Percentiles rank a stretch among this genome's conserved stretches.
Evolutionary conservation across 1,140 invertebrate species (phyloP).

Genomic region (Ericerus pela): DNA sequence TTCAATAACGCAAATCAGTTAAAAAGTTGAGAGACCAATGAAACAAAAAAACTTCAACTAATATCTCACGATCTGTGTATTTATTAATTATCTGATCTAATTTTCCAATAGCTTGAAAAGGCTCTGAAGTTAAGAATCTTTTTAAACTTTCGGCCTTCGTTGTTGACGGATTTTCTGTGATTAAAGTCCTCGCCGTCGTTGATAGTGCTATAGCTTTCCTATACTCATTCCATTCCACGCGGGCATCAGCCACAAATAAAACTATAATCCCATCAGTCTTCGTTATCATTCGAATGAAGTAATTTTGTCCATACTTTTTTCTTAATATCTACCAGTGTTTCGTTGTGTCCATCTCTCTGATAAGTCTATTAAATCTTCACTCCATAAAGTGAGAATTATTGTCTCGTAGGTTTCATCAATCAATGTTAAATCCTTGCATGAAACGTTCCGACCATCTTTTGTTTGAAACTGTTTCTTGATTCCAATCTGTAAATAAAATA

Average conservation of each 20-base stretch:
- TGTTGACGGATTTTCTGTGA: constrained; percentile 34
- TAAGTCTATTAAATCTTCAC: constrained; percentile 27
- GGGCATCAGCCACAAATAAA: constrained; percentile 32
- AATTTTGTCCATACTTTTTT: constrained; percentile 22
- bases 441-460: constrained; percentile 20
- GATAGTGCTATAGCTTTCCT: constrained; percentile 29
- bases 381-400: constrained; percentile 24
- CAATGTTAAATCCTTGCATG: constrained; percentile 20
- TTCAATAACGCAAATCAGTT: no score
- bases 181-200: constrained; percentile 27
- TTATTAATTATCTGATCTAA: constrained; percentile 22
- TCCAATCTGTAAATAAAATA: constrained; percentile 16
- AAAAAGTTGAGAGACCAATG: no score
- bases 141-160: constrained; percentile 27
- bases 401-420: constrained; percentile 26
- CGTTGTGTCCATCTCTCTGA: constrained; percentile 29
- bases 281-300: not conserved
- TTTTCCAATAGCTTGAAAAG: constrained; percentile 18
- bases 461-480: constrained; percentile 16
- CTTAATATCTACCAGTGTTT: constrained; percentile 28
- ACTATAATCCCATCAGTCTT: constrained; percentile 28
- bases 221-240: constrained; percentile 30
- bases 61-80: constrained; percentile 27
- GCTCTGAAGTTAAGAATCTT: constrained; percentile 23
- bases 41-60: no score